Base-by-base conservation (phyloP, 2,888 invertebrate genomes). In the Andrena flavipes region DNA sequence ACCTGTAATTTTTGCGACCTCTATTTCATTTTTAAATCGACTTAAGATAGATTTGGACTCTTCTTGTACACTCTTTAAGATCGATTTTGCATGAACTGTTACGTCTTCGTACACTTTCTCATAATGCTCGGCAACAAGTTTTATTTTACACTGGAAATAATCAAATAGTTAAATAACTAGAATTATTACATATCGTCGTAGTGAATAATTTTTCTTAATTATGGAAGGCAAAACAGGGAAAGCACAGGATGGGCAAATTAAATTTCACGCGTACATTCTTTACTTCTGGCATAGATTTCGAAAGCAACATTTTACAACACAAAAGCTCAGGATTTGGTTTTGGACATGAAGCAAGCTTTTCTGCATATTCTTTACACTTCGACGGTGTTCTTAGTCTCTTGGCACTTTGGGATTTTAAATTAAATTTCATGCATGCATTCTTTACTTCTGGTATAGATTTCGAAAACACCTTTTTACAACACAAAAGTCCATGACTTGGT, bases 61-160 rank as follows among this genome's bases (percentile, higher is more conserved):
- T 0, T 54, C 30, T 10, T 84, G 76, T 3, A 87, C 51, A 29
- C 81, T 63, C 2, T 69, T 68, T 2, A 73, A 33, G 1, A 90
- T 33, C 8, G 73, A 69, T 30, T 85, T 65, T 0, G 77, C 48
- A 0, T 23, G 73, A 20, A 29, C 26, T 30, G 74, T 76, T 5
- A 88, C 26, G 0, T 72, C 60, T 60, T 67, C 62, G 4, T 71
- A 65, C 2, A 70, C 78, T 35, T 77, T 64, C 26, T 75, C 42
- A 63, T 88, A 91, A 69, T 82, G 67, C 30, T 90, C 88, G 6
- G 20, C 2, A 6, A 73, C 64, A 16, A 56, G 74, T 42, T 62
- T 84, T 35, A 49, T 51, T 42, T 79, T 63, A 35, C 88, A 90
- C 90, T 90, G 76, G 49, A 83, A 84, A 64, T 23, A 20, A 69